A percentile compares a stretch with the other conserved stretches of the same genome.
These are phyloP conservation scores for Limnodromus scolopaceus DNA, from an alignment of 2,797 vertebrate genomes.

Conservation along the genomic window DNA sequence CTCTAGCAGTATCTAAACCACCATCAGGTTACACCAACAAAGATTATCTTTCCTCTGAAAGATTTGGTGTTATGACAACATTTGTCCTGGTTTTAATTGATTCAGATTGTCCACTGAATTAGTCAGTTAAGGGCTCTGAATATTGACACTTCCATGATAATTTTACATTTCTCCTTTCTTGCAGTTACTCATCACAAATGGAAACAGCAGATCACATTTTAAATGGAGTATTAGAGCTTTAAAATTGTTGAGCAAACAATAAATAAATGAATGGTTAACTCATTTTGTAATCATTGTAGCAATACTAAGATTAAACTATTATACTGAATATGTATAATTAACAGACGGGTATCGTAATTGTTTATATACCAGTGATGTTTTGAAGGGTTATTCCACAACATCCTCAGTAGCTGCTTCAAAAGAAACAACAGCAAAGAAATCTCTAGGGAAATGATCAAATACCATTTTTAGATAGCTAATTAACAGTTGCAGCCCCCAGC, in stretches of 20 bases:
- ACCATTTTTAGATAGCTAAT: background rate
- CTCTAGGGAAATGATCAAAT: background rate
- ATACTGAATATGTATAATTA: background rate
- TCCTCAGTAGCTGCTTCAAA: background rate
- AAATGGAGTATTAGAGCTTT: background rate
- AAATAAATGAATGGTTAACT: background rate
- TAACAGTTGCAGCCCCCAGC: background rate
- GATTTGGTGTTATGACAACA: background rate
- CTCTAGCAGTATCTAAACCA: background rate
- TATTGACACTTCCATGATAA: background rate
- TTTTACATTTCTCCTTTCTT: background rate
- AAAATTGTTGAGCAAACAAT: background rate
- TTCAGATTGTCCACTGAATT: background rate
- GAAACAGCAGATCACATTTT: background rate
- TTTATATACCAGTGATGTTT: background rate
- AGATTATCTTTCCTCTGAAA: background rate
- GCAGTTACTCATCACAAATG: background rate
- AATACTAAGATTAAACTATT: background rate
- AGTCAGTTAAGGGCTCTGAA: background rate
- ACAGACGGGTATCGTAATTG: background rate
- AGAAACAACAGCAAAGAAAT: background rate
- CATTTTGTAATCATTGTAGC: background rate
- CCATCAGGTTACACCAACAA: background rate
- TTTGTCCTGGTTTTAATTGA: background rate
- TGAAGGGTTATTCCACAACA: background rate